Base-by-base conservation (phyloP, 2,888 invertebrate species). In the Seira musarum region DNA sequence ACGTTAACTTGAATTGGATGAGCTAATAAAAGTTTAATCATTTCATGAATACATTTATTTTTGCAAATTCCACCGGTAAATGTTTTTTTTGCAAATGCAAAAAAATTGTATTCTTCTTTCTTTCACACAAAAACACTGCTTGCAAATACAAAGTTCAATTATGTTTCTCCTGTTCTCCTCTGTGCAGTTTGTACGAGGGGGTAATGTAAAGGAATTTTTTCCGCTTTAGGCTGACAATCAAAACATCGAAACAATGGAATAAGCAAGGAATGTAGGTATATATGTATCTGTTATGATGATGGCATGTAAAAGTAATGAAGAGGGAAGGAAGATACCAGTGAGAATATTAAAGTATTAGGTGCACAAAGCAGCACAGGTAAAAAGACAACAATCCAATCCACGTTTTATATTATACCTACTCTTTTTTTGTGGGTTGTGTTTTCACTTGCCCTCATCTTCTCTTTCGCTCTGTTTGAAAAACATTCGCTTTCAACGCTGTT, bases 201-300 rank as follows among this genome's bases (percentile, higher is more conserved):
- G n/a, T n/a, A n/a, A n/a, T n/a, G n/a, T n/a, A n/a, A 74, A 69
- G 76, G 68, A 75, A 69, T 69, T 69, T 76, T 17, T 25, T 40
- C 60, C 65, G 21, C 66, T 66, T 25, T 65, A 64, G 65, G 25
- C 60, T 74, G 67, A 67, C 67, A 40, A 70, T 60, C 60, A 60
- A 60, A 60, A 35, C 40, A 67, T n/a, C 30, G 49, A 57, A 76
- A 76, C 76, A 76, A 76, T 76, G 21, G 46, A 76, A 61, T 60
- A 60, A 21, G 17, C 2, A 21, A 60, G 60, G 60, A 60, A 60
- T 60, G 60, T 60, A 60, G 19, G 60, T 60, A 60, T 60, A 30
- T 30, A 8, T 30, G 8, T 30, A 60, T 60, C 60, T 5, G 60
- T 60, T 49, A n/a, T 49, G 17, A 49, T 60, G 60, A 40, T 10